Evolutionary conservation across 2,888 invertebrate species (phyloP).

Genomic region (Gymnoscelis rufifasciata): DNA sequence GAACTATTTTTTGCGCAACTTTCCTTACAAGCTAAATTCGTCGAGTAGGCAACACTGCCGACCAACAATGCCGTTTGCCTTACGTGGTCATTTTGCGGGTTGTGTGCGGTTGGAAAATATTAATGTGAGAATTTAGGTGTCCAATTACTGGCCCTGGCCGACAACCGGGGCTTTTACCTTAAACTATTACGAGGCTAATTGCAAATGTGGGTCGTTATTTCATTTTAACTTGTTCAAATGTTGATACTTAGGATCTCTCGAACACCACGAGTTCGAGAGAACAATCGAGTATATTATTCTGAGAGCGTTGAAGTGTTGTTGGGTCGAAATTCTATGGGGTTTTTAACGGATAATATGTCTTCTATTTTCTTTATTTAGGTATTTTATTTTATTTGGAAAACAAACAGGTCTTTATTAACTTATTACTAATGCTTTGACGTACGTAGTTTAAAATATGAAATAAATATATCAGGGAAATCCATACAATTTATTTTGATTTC

Average conservation of each 20-base stretch:
- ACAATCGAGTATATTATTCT: too few species aligned
- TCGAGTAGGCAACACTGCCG: constrained; percentile 10
- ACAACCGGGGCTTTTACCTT: constrained; percentile 14
- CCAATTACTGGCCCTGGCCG: constrained; percentile 2
- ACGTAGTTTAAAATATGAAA: too few species aligned
- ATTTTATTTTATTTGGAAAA: too few species aligned
- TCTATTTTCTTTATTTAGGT: too few species aligned
- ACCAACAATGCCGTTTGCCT: constrained; percentile 39
- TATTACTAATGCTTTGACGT: too few species aligned
- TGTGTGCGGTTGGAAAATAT: constrained; percentile 16
- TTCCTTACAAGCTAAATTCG: neutral
- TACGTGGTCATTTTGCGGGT: constrained; percentile 33
- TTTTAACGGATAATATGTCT: too few species aligned
- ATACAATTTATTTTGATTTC: too few species aligned
- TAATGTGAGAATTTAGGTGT: constrained; percentile 15
- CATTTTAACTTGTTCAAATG: neutral
- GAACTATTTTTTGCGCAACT: neutral
- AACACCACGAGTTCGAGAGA: too few species aligned
- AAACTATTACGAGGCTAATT: constrained; percentile 1
- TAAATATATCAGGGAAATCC: too few species aligned
- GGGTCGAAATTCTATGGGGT: too few species aligned
- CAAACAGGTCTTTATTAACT: too few species aligned
- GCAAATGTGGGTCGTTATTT: constrained; percentile 1
- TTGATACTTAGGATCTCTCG: neutral
- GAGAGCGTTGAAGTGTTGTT: too few species aligned